A percentile compares a stretch with the other conserved stretches of the same genome.
These are phyloP conservation scores for Tokudaia muenninki DNA, from an alignment of 2,797 vertebrate genomes.

Conservation along the genomic window DNA sequence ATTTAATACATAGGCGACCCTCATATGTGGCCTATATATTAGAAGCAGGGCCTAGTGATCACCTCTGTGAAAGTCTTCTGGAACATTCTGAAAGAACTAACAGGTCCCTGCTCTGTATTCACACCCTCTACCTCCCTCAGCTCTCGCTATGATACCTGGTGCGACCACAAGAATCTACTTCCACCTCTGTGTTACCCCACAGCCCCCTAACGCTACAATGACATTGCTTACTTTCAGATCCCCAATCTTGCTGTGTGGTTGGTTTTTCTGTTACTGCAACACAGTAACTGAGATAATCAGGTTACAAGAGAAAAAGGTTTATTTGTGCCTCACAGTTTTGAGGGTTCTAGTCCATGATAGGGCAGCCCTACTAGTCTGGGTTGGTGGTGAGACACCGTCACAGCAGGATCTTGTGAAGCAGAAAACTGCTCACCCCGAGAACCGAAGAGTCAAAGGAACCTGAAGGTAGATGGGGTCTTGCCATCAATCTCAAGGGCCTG, in stretches of 20 bases:
- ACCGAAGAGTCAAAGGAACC: not conserved
- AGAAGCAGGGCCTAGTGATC: not conserved
- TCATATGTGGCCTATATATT: not conserved
- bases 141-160: not conserved
- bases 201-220: not conserved
- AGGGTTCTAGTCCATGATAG: not conserved
- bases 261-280: not conserved
- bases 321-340: not conserved
- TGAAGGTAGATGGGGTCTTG: too few species aligned
- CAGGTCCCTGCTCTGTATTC: not conserved
- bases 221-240: not conserved
- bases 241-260: not conserved
- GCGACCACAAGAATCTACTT: not conserved
- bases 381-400: not conserved
- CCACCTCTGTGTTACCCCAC: not conserved
- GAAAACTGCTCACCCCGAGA: too few species aligned
- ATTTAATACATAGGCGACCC: not conserved
- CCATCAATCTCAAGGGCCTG: not conserved
- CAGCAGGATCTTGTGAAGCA: not conserved
- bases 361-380: not conserved
- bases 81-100: constrained; percentile 47
- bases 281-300: not conserved
- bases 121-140: not conserved
- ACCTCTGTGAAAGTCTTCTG: not conserved
- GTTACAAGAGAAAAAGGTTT: not conserved